Base-by-base conservation (phyloP, 2,113 vertebrate species). In the Plecturocebus donacophilus region DNA sequence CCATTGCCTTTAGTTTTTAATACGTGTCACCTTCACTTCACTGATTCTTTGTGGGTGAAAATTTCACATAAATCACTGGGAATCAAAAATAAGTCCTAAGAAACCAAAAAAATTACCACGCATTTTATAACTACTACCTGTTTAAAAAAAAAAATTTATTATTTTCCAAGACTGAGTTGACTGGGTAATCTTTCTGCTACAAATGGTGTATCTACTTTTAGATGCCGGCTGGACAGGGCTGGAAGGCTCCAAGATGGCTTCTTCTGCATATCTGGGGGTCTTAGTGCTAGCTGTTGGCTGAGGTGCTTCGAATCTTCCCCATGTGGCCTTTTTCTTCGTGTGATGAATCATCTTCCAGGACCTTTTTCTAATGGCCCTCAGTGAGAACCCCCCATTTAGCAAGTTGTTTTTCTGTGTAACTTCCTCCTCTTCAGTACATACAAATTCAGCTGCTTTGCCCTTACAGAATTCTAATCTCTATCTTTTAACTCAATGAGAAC, bases 11-110 rank as follows among this genome's bases (percentile, higher is more conserved):
- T 47, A 70, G 25, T 17, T 75, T 56, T 25, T 70, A 70, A 27
- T 14, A 76, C 35, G 35, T 20, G 23, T 64, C 8, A 75, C 35
- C 27, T 49, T n/a, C 61, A 70, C 8, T 35, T 70, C 40, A 86
- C 32, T 81, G 8, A 56, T 52, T 75, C 35, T 68, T 38, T 75
- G n/a, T 77, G 82, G 77, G 79, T 80, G 68, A 76, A 68, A 47
- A 70, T 87, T 91, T 87, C 32, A 92, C 54, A 32, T 71, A 47
- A 84, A 61, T 64, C 83, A 94, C 52, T 73, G 77, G 87, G 77
- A 79, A 94, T 20, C 32, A 54, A 32, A 79, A 79, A 77, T 27
- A 66, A 66, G 27, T 35, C 14, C 13, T 66, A 14, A 71, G 68
- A 71, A 38, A 17, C n/a, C 68, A 71, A 21, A 77, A 47, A 68